A percentile compares a stretch with the other conserved stretches of the same genome.
Conservation (phyloP, 2,888 invertebrate genomes). For the Emmelina monodactyla region DNA sequence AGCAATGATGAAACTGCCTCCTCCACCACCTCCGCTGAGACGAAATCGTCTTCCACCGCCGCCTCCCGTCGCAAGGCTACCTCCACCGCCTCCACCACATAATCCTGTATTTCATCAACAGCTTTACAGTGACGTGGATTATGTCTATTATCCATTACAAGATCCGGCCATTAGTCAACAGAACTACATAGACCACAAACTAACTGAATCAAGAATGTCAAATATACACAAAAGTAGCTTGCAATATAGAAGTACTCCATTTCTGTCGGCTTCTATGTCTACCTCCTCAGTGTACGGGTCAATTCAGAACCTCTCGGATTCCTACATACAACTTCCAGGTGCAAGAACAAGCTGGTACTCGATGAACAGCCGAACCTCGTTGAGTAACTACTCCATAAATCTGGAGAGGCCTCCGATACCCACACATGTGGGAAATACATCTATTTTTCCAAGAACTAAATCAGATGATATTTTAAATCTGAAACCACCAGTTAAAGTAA, state of each 20-base stretch:
- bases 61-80: slow-evolving; percentile 69
- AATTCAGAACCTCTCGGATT: slow-evolving; percentile 80
- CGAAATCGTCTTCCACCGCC: slow-evolving; percentile 74
- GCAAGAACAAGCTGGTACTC: slow-evolving; percentile 71
- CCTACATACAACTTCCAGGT: slow-evolving; percentile 73
- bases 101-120: slow-evolving; percentile 90
- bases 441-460: slow-evolving; percentile 72
- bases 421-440: slow-evolving; percentile 53
- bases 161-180: slow-evolving; percentile 90
- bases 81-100: slow-evolving; percentile 78
- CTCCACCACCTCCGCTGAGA: slow-evolving; percentile 64
- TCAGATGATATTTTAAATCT: slow-evolving; percentile 80
- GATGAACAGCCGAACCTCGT: slow-evolving; percentile 61
- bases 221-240: slow-evolving; percentile 74
- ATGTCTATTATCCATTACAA: slow-evolving; percentile 89
- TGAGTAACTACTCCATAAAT: slow-evolving; percentile 70
- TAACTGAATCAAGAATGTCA: slow-evolving; percentile 73
- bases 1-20: slow-evolving; percentile 69
- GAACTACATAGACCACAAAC: slow-evolving; percentile 89
- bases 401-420: slow-evolving; percentile 74
- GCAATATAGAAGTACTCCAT: slow-evolving; percentile 85
- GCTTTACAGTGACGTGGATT: slow-evolving; percentile 89
- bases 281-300: slow-evolving; percentile 78
- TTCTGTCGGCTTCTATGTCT: slow-evolving; percentile 72
- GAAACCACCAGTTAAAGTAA: slow-evolving; percentile 56